phyloP scores from a whole-genome alignment of 2,797 vertebrate species.

The Acropternis orthonyx region DNA sequence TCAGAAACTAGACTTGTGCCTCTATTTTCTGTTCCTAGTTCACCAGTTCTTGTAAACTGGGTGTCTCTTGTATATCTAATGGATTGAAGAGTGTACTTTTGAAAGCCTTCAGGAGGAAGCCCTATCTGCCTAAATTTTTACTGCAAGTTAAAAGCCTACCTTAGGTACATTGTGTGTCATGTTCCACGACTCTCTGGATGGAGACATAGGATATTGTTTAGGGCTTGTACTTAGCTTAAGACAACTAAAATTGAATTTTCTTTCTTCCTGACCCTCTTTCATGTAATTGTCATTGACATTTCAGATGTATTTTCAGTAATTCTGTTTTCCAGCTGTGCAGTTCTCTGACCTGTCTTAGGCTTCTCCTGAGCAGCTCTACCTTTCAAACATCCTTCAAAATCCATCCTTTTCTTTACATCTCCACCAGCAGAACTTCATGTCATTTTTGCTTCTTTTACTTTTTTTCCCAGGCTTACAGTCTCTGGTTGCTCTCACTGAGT shows the following conservation, averaged over 20 bases:
- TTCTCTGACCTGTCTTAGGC: background rate
- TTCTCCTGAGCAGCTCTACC: background rate
- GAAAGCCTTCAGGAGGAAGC: background rate
- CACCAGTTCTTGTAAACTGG: background rate
- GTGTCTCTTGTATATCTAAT: background rate
- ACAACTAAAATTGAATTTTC: background rate
- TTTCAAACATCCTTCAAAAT: background rate
- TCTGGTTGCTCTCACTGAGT: background rate
- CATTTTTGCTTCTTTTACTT: accelerated
- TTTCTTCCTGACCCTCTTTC: background rate
- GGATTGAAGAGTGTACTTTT: background rate
- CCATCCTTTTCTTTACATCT: background rate
- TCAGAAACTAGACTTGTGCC: background rate
- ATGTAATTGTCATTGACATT: background rate
- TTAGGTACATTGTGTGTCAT: background rate
- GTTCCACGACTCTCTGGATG: accelerated
- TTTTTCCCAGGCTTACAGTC: background rate
- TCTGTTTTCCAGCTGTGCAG: background rate
- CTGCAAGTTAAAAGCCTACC: background rate
- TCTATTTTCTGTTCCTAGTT: background rate
- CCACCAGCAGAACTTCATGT: background rate
- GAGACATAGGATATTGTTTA: background rate
- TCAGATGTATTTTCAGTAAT: background rate
- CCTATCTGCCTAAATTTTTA: background rate
- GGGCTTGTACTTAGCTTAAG: background rate